Evolutionary conservation across 2,888 invertebrate genomes (phyloP).

Genomic region (Hypselothyrea guttata): DNA sequence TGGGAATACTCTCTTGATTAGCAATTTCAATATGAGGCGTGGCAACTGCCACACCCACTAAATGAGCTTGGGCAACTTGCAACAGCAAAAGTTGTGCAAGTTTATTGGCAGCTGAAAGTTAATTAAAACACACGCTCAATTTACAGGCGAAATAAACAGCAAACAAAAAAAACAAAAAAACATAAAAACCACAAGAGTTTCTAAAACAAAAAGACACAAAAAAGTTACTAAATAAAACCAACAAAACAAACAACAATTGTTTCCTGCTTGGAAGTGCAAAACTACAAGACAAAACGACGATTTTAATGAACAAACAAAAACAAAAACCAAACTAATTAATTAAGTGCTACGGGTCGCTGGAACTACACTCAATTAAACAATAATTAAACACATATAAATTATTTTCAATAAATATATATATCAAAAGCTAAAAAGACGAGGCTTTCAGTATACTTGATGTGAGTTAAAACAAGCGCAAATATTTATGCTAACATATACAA

Average conservation of each 20-base stretch:
- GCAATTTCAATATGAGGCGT: conserved; percentile 46
- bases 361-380: conserved; percentile 21
- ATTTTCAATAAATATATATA: conserved; percentile 22
- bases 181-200: conserved; percentile 29
- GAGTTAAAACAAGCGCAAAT: conserved; percentile 42
- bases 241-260: conserved; percentile 34
- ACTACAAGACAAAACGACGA: conserved; percentile 53
- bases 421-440: conserved; percentile 52
- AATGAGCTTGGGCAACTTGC: conserved; percentile 11
- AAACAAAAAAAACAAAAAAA: too few relatives aligned
- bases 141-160: conserved; percentile 10
- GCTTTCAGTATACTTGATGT: conserved; percentile 63
- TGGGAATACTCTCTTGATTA: conserved; percentile 59
- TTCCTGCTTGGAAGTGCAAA: conserved; percentile 57
- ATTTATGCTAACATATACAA: conserved; percentile 44
- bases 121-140: conserved; percentile 38
- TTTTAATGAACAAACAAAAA: conserved; percentile 43
- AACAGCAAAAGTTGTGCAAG: conserved; percentile 18
- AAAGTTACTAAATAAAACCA: conserved; percentile 41
- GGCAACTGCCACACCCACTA: conserved; percentile 21
- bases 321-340: conserved; percentile 11
- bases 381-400: conserved; percentile 31
- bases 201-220: conserved; percentile 22
- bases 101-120: conserved; percentile 32
- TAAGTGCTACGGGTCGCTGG: too few relatives aligned